Conservation (phyloP, 2,888 invertebrate genomes). For the Cataglyphis rosenhaueri region DNA sequence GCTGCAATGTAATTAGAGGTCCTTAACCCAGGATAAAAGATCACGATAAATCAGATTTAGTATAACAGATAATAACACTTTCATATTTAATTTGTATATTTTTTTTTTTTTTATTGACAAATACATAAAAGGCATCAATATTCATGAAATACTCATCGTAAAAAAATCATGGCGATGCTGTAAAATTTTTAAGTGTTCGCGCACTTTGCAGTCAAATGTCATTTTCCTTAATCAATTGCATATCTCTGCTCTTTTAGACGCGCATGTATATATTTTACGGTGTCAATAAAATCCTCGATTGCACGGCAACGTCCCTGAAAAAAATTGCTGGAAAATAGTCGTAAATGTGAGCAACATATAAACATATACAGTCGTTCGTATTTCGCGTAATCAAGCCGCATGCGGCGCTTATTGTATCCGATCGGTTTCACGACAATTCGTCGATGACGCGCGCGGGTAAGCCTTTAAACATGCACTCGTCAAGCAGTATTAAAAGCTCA, state of each 20-base stretch:
- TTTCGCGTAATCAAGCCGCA: slow-evolving; percentile 64
- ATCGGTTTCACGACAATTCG: slow-evolving; percentile 53
- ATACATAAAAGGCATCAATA: not conserved
- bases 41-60: slow-evolving; percentile 6
- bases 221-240: slow-evolving; percentile 43
- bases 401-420: slow-evolving; percentile 64
- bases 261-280: slow-evolving; percentile 26
- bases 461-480: slow-evolving; percentile 57
- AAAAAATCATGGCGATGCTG: not conserved
- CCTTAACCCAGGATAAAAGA: not conserved
- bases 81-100: too few relatives aligned
- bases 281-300: slow-evolving; percentile 38
- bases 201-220: slow-evolving; percentile 3
- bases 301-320: slow-evolving; percentile 3
- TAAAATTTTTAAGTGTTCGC: slow-evolving; percentile 35
- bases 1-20: not conserved
- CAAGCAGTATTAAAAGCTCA: slow-evolving; percentile 54
- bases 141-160: not conserved
- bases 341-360: slow-evolving; percentile 22
- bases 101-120: not conserved
- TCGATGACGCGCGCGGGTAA: slow-evolving; percentile 63
- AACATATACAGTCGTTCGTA: slow-evolving; percentile 7
- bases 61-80: not conserved
- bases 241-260: slow-evolving; percentile 25
- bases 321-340: slow-evolving; percentile 38